Evolutionary conservation across 2,113 vertebrate species (phyloP).

Genomic region (Pampusana beccarii): DNA sequence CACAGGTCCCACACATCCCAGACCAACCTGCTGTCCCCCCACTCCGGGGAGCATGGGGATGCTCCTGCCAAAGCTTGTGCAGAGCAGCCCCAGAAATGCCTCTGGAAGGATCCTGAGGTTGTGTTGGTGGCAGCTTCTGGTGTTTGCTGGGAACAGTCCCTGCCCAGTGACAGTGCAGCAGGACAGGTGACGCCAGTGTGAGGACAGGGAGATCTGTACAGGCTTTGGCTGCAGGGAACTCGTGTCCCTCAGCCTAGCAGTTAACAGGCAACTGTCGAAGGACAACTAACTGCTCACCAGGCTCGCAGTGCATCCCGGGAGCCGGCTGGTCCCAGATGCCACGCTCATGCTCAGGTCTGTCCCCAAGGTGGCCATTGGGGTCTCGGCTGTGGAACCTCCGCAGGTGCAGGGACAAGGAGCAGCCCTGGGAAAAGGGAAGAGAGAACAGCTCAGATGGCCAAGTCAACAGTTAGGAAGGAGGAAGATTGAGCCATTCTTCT

Average conservation of each 20-base stretch:
- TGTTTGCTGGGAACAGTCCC: background rate
- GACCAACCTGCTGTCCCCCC: background rate
- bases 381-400: accelerated
- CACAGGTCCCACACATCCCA: accelerated
- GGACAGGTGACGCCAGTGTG: accelerated
- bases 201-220: background rate
- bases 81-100: background rate
- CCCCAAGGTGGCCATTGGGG: background rate
- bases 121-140: background rate
- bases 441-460: background rate
- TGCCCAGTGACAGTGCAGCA: background rate
- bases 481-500: background rate
- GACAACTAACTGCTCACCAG: background rate
- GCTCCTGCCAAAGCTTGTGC: background rate
- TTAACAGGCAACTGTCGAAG: background rate
- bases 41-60: background rate
- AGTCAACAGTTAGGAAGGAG: background rate
- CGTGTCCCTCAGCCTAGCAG: background rate
- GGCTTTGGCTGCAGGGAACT: background rate
- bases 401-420: accelerated
- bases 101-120: background rate
- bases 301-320: background rate
- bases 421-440: background rate
- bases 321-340: no score
- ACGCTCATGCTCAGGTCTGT: accelerated